Conservation (phyloP, 2,113 vertebrate species). For the Pavo muticus region DNA sequence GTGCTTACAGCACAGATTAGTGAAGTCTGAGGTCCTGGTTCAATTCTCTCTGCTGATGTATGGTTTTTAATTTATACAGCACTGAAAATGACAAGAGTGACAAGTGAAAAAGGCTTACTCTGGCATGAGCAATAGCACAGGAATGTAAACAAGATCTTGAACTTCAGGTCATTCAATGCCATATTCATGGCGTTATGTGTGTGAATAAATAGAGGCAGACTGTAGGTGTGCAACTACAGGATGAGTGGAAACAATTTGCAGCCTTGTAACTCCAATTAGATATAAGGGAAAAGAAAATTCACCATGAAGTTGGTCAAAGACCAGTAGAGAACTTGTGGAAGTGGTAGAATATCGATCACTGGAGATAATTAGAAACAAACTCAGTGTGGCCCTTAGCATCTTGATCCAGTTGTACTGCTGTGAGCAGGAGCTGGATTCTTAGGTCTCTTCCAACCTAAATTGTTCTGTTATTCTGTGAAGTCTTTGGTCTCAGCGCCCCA, state of each 20-base stretch:
- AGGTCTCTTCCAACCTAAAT: not conserved
- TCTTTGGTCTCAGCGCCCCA: not conserved
- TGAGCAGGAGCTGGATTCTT: not conserved
- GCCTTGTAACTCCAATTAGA: not conserved
- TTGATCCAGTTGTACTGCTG: not conserved
- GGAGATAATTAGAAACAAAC: not conserved
- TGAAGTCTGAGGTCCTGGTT: not conserved
- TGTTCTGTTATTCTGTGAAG: not conserved
- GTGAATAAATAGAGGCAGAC: not conserved
- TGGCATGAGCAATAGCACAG: not conserved
- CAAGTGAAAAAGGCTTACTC: not conserved
- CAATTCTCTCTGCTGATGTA: not conserved
- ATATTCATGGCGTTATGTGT: not conserved
- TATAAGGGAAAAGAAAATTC: not conserved
- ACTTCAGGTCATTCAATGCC: not conserved
- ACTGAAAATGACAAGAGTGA: not conserved
- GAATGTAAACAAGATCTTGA: not conserved
- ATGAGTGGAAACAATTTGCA: not conserved
- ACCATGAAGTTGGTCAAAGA: not conserved
- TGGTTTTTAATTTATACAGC: not conserved
- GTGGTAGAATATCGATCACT: not conserved
- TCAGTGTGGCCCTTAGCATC: not conserved
- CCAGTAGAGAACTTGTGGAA: not conserved
- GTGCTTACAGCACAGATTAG: not conserved
- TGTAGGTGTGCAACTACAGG: not conserved